phyloP scores from a whole-genome alignment of 35 echinoderm and acorn worm genomes.

The Eucidaris tribuloides region DNA sequence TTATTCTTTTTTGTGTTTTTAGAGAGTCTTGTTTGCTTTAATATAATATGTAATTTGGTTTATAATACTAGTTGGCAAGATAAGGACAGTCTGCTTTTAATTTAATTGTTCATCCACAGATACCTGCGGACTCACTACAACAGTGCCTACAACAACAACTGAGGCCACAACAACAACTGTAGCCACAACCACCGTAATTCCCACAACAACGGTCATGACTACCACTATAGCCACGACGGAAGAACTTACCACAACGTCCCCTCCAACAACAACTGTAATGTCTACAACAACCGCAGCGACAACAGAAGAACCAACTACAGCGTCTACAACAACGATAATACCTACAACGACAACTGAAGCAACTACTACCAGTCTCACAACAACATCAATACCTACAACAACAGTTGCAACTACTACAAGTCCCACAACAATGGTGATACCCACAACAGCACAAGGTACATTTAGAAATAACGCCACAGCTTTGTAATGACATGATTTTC shows the following conservation, averaged over 20 bases:
- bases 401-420: background rate
- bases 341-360: background rate
- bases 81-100: background rate
- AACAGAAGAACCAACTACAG: conserved; percentile 5
- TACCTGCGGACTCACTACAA: background rate
- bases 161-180: background rate
- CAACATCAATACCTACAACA: background rate
- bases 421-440: background rate
- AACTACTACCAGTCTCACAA: background rate
- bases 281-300: background rate
- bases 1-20: background rate
- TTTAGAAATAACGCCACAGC: too few relatives aligned
- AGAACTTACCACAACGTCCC: background rate
- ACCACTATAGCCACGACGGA: conserved; percentile 5
- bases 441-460: background rate
- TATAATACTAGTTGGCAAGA: background rate
- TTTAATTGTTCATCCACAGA: background rate
- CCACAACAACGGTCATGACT: background rate
- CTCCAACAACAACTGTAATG: background rate
- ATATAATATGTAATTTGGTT: background rate
- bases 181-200: background rate
- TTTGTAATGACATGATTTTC: too few relatives aligned
- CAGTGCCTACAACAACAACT: background rate
- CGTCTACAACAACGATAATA: background rate
- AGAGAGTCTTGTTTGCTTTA: background rate